phyloP scores from a whole-genome alignment of 2,113 vertebrate species.

The Anoura caudifer region DNA sequence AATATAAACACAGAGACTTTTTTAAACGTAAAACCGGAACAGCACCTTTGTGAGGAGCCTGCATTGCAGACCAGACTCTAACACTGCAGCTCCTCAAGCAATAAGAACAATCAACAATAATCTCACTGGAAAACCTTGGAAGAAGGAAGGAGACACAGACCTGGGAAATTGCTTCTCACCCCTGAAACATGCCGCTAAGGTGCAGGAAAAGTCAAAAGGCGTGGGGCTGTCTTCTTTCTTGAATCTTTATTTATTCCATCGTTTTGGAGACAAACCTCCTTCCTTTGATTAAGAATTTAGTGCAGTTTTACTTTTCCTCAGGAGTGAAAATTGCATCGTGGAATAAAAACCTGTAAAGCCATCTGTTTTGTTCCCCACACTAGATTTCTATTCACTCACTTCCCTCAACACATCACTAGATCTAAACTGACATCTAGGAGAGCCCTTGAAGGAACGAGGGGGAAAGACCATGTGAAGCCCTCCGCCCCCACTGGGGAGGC shows the following conservation, averaged over 20 bases:
- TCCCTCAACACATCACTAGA: not conserved
- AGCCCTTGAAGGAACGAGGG: not conserved
- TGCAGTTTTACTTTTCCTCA: not conserved
- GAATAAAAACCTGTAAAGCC: constrained; percentile 49
- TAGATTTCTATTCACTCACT: constrained; percentile 14
- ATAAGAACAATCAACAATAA: not conserved
- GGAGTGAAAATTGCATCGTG: constrained; percentile 55
- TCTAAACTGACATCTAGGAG: not conserved
- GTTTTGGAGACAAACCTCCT: constrained; percentile 33
- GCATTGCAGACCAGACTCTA: not conserved
- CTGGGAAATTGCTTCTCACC: not conserved
- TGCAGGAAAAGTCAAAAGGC: not conserved
- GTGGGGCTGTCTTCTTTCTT: not conserved
- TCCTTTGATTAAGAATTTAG: constrained; percentile 43
- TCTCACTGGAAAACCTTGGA: not conserved
- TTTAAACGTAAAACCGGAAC: not conserved
- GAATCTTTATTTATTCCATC: constrained; percentile 26
- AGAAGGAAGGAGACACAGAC: not conserved
- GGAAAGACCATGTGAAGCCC: not conserved
- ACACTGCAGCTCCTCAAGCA: not conserved
- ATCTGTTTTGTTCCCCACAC: not conserved
- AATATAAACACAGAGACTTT: not conserved
- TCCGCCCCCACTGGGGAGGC: not conserved
- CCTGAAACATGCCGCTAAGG: not conserved
- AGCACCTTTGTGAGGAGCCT: not conserved